Base-by-base conservation (phyloP, 2,888 invertebrate species). In the Oscheius sp. region DNA sequence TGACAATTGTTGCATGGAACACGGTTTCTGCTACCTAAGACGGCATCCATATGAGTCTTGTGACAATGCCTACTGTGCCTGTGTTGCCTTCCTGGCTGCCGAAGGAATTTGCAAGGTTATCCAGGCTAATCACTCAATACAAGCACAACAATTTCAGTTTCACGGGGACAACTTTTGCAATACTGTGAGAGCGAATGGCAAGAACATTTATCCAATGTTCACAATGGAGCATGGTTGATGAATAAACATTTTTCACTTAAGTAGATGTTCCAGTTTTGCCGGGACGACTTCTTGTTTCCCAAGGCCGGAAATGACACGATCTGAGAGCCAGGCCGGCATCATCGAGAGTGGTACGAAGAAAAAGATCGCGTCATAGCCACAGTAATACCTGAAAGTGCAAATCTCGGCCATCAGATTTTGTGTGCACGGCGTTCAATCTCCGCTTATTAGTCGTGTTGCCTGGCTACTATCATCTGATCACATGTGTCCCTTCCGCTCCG, bases 301-400 rank as follows among this genome's bases (percentile, higher is more conserved):
- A 10, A 68, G 21, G 13, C 68, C 55, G 2, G 68, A 51, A 9
- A 83, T 70, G 47, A 70, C 66, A 48, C 79, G 70, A 71, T 85
- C 85, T 32, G 82, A 66, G 57, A 80, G 70, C 76, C 80, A 81
- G 7, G 84, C 82, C 9, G 86, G 86, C 57, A 83, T 51, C 33
- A 84, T 78, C 10, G 82, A 81, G 32, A 85, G 53, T 21, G 86
- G 85, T 51, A 86, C 83, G 74, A 76, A 86, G 59, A 84, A 79
- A 48, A 86, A 78, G 51, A 83, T 78, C 4, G 87, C 79, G 65
- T 84, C 85, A 79, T 80, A 84, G 21, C 87, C 87, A 73, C 84
- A 84, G 33, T 79, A 82, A 70, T 87, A 87, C 11, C 84, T 76
- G 70, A 55, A 55, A 21, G 9, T 55, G 53, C 11, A n/a, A 21